A percentile compares a stretch with the other conserved stretches of the same genome.
phyloP scores from a whole-genome alignment of 1,140 invertebrate species.

The Drosophila auraria region DNA sequence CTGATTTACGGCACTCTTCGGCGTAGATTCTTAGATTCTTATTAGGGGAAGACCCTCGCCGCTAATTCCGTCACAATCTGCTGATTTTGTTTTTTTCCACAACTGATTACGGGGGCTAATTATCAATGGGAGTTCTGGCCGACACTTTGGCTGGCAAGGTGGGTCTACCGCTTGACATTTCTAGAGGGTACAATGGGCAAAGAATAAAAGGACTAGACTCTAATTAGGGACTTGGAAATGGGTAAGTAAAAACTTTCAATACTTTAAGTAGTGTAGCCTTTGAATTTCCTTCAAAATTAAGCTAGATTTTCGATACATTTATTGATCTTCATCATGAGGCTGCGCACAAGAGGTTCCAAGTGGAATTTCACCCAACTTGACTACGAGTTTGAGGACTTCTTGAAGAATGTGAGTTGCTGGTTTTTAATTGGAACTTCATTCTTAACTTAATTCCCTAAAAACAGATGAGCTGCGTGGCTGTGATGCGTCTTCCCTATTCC shows the following conservation, averaged over 20 bases:
- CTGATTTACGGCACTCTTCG: slow-evolving; percentile 20
- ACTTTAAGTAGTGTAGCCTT: not conserved
- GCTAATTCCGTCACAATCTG: not conserved
- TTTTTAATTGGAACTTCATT: no score
- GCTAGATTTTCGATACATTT: not conserved
- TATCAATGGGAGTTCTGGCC: slow-evolving; percentile 6
- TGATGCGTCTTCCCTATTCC: slow-evolving; percentile 25
- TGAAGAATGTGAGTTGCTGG: slow-evolving; percentile 12
- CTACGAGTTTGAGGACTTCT: slow-evolving; percentile 20
- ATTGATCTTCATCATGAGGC: not conserved
- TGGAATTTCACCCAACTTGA: slow-evolving; percentile 5
- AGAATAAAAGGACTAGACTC: not conserved
- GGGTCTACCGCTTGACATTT: not conserved
- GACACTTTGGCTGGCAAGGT: slow-evolving; percentile 7
- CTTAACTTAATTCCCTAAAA: no score
- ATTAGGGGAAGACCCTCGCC: slow-evolving; percentile 36
- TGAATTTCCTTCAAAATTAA: not conserved
- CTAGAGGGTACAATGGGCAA: not conserved
- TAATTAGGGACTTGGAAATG: no score
- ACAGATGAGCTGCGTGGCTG: slow-evolving; percentile 30
- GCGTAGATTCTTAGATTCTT: not conserved
- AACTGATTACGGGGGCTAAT: slow-evolving; percentile 1
- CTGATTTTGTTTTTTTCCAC: slow-evolving; percentile 22
- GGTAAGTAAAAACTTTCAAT: not conserved
- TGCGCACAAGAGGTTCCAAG: not conserved